phyloP scores from a whole-genome alignment of 2,888 invertebrate genomes.

The Leptopilina drosophilae region DNA sequence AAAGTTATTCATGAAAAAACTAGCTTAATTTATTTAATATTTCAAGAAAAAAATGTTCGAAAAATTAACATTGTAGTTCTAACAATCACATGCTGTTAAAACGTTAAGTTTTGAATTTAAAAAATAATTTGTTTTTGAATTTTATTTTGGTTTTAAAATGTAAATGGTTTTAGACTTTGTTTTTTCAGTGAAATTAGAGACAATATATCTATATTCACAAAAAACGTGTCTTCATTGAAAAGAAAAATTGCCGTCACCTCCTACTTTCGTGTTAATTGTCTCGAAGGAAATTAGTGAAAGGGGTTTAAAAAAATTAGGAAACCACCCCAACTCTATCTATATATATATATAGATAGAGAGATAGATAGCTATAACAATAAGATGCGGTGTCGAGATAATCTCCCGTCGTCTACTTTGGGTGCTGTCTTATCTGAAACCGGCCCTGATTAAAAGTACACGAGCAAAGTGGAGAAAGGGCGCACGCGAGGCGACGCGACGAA shows the following conservation, averaged over 20 bases:
- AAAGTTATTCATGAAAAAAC: too few relatives aligned
- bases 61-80: too few relatives aligned
- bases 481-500: conserved; percentile 4
- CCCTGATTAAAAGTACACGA: conserved; percentile 36
- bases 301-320: conserved; percentile 39
- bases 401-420: conserved; percentile 13
- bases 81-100: too few relatives aligned
- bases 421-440: conserved; percentile 39
- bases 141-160: too few relatives aligned
- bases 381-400: conserved; percentile 41
- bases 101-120: too few relatives aligned
- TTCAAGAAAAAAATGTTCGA: too few relatives aligned
- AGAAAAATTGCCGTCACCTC: conserved; percentile 9
- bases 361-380: conserved; percentile 26
- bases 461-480: conserved; percentile 13
- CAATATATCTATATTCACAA: not conserved
- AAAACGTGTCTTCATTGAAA: not conserved
- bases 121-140: too few relatives aligned
- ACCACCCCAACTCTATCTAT: not conserved
- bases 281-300: conserved; percentile 27
- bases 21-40: too few relatives aligned
- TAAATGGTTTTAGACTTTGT: too few relatives aligned
- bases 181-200: too few relatives aligned
- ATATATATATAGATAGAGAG: too few relatives aligned
- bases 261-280: not conserved